phyloP scores from a whole-genome alignment of 2,113 vertebrate species.

The Saguinus imperator region DNA sequence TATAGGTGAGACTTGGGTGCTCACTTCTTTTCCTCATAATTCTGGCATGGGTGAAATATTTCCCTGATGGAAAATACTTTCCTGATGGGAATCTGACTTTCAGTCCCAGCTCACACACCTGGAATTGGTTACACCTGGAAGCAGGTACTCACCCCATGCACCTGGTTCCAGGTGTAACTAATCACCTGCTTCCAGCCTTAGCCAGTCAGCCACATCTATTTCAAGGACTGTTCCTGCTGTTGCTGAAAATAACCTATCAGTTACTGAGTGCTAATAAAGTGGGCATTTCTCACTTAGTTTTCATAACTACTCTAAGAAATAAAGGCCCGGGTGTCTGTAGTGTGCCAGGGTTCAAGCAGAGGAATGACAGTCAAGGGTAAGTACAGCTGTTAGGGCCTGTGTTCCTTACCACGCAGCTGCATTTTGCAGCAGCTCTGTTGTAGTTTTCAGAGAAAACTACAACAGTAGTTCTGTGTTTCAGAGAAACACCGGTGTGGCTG shows the following conservation, averaged over 20 bases:
- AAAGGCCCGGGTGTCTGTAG: neutral
- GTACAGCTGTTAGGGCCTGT: neutral
- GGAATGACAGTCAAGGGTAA: neutral
- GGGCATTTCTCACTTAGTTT: neutral
- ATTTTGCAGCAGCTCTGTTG: neutral
- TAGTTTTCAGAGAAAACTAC: neutral
- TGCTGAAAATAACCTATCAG: neutral
- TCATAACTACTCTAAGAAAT: neutral
- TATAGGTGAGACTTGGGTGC: neutral
- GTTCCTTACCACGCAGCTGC: too few species aligned
- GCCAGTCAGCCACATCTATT: neutral
- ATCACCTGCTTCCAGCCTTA: neutral
- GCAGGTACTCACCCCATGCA: too few species aligned
- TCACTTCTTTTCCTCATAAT: neutral
- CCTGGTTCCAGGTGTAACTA: too few species aligned
- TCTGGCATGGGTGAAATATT: neutral
- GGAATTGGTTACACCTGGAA: too few species aligned
- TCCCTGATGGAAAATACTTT: neutral
- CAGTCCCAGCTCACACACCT: too few species aligned
- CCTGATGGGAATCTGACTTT: neutral
- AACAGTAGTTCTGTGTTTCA: neutral
- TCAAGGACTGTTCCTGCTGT: neutral
- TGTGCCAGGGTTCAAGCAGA: fast-evolving
- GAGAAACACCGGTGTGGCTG: neutral
- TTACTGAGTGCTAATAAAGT: fast-evolving